These are phyloP conservation scores for Oppia nitens DNA, from an alignment of 1,140 invertebrate species.

Conservation along the genomic window DNA sequence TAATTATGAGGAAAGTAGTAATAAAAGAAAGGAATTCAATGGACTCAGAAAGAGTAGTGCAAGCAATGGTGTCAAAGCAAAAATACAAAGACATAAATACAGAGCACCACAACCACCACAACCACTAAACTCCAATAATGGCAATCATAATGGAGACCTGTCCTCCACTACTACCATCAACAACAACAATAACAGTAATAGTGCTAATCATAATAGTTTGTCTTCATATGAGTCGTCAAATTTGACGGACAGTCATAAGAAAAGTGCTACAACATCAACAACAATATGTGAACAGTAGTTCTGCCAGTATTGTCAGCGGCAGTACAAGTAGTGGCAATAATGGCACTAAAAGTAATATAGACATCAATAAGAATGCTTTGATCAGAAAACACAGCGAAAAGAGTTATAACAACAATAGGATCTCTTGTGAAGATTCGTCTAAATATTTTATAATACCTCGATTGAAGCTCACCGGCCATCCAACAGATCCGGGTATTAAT, in stretches of 20 bases:
- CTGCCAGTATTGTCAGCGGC: too few relatives aligned
- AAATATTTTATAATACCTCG: not conserved
- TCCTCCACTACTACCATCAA: too few relatives aligned
- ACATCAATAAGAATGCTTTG: not conserved
- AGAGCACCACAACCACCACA: not conserved
- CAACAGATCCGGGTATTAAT: not conserved
- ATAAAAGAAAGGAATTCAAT: not conserved
- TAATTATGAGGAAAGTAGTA: not conserved
- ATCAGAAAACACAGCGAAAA: not conserved
- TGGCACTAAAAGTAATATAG: not conserved
- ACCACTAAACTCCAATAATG: not conserved
- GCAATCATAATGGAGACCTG: not conserved
- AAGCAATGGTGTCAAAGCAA: not conserved
- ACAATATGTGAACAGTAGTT: too few relatives aligned
- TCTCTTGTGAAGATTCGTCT: not conserved
- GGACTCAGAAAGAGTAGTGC: not conserved
- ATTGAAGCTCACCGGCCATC: not conserved
- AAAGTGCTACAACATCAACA: not conserved
- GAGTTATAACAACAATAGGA: not conserved
- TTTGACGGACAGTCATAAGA: not conserved
- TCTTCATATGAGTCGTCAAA: too few relatives aligned
- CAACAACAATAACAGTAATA: too few relatives aligned
- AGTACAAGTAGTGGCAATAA: too few relatives aligned
- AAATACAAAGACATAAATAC: not conserved
- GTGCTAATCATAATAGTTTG: too few relatives aligned